Conservation (phyloP, 2,888 invertebrate species). For the Rhingia rostrata region DNA sequence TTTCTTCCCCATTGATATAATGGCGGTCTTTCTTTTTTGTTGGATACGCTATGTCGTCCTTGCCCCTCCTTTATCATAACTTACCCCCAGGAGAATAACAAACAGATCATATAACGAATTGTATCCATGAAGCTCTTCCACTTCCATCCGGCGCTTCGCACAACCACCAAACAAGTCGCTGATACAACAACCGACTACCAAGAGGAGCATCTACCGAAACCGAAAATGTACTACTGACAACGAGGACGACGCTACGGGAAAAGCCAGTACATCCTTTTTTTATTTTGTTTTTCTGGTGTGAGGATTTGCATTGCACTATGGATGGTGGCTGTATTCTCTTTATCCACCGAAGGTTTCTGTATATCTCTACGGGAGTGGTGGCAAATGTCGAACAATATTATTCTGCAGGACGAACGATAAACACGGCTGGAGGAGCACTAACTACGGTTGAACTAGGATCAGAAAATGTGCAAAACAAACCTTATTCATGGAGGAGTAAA, state of each 20-base stretch:
- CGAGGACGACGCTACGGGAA: not conserved
- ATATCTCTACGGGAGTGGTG: conserved; percentile 1
- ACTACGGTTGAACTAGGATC: not conserved
- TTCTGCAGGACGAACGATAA: conserved; percentile 23
- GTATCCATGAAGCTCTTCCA: conserved; percentile 59
- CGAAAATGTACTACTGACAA: not conserved
- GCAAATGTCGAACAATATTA: conserved; percentile 45
- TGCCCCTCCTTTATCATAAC: conserved; percentile 37
- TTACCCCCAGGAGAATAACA: conserved; percentile 57
- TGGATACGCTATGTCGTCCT: conserved; percentile 10
- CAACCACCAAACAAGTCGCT: conserved; percentile 1
- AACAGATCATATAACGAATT: conserved; percentile 66
- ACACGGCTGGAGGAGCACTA: not conserved
- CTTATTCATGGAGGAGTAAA: conserved; percentile 4
- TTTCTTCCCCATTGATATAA: conserved; percentile 3
- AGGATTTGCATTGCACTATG: conserved; percentile 24
- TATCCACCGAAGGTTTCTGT: not conserved
- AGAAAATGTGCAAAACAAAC: conserved; percentile 32
- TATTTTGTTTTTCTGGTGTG: not conserved
- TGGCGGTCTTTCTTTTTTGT: conserved; percentile 6
- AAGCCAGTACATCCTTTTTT: conserved; percentile 2
- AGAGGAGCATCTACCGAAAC: conserved; percentile 36
- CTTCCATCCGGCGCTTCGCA: conserved; percentile 44
- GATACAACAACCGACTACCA: too few relatives aligned
- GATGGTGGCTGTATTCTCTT: not conserved